These are phyloP conservation scores for Eilema griseolum DNA, from an alignment of 2,888 invertebrate species.

Conservation along the genomic window DNA sequence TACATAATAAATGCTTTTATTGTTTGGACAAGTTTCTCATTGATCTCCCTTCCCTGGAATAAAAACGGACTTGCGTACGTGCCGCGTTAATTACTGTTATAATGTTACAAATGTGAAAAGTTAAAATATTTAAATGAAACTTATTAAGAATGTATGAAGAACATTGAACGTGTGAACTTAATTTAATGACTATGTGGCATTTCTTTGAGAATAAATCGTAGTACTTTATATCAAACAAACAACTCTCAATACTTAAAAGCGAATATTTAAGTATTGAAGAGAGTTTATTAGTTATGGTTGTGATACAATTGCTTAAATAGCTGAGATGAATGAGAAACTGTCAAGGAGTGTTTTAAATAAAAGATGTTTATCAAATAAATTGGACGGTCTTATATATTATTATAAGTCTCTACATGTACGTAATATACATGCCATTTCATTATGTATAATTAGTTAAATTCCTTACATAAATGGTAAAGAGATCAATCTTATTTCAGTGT, in stretches of 20 bases:
- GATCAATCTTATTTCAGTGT: not conserved
- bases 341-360: conserved; percentile 12
- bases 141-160: not conserved
- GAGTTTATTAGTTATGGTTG: conserved; percentile 4
- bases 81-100: conserved; percentile 10
- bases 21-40: conserved; percentile 63
- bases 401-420: not conserved
- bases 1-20: conserved; percentile 54
- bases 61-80: conserved; percentile 46
- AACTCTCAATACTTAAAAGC: conserved; percentile 13
- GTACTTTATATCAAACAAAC: not conserved
- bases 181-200: not conserved
- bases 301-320: conserved; percentile 12
- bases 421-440: not conserved
- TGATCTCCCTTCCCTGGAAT: conserved; percentile 87
- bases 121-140: not conserved
- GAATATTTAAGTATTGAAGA: conserved; percentile 13
- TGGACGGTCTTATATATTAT: not conserved
- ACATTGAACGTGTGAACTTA: not conserved
- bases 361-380: not conserved
- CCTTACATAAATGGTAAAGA: not conserved
- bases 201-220: not conserved
- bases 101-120: not conserved
- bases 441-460: not conserved
- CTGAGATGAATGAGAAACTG: conserved; percentile 53